Evolutionary conservation across 2,888 invertebrate species (phyloP).

Genomic region (Cantharis nigra): DNA sequence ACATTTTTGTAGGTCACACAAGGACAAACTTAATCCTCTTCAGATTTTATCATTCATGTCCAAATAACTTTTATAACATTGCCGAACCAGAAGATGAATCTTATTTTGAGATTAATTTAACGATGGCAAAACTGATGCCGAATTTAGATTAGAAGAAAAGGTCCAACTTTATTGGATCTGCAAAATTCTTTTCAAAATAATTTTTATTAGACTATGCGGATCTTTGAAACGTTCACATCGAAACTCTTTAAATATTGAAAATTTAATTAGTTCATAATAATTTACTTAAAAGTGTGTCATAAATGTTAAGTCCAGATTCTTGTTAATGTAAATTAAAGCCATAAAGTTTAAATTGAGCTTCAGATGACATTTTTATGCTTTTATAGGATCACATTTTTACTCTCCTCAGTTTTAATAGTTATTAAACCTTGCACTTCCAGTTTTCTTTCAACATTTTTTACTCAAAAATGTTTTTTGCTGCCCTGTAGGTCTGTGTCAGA

Average conservation of each 20-base stretch:
- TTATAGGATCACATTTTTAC: neutral
- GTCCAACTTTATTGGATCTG: neutral
- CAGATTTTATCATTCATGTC: neutral
- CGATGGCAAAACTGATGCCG: neutral
- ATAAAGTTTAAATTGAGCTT: neutral
- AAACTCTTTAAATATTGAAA: neutral
- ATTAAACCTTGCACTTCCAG: neutral
- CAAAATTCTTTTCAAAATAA: neutral
- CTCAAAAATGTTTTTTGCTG: neutral
- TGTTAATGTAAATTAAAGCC: neutral
- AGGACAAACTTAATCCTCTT: neutral
- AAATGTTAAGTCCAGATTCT: neutral
- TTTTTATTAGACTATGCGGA: neutral
- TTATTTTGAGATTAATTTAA: neutral
- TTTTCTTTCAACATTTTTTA: neutral
- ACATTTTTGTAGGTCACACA: neutral
- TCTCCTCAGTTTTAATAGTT: neutral
- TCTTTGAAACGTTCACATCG: too few species aligned
- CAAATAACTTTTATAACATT: neutral
- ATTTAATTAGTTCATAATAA: neutral
- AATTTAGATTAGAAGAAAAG: neutral
- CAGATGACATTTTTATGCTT: neutral
- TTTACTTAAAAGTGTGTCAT: neutral
- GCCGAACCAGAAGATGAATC: neutral
- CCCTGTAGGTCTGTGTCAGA: neutral